Percentiles rank a stretch among this genome's conserved stretches.
phyloP scores from a whole-genome alignment of 2,113 vertebrate species.

The Istiophorus platypterus region DNA sequence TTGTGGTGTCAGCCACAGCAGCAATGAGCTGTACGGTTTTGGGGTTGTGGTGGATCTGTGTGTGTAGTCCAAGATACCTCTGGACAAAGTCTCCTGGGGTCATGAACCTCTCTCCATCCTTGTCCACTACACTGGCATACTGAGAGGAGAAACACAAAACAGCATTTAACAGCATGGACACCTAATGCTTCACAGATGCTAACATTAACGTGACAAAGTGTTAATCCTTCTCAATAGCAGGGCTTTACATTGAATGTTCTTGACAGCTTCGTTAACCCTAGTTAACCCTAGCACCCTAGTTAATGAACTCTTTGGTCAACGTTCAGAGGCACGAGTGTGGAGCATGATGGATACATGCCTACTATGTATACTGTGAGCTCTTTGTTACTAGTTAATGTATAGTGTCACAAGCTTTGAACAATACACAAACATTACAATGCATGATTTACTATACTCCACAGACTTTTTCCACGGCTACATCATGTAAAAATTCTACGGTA shows the following conservation, averaged over 20 bases:
- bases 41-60: slow-evolving; percentile 92
- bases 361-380: neutral
- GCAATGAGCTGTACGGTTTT: slow-evolving; percentile 95
- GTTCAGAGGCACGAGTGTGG: neutral
- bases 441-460: neutral
- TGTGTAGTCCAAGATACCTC: slow-evolving; percentile 93
- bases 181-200: neutral
- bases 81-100: slow-evolving; percentile 97
- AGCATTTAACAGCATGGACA: neutral
- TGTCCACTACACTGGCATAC: slow-evolving; percentile 92
- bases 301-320: neutral
- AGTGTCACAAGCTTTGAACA: neutral
- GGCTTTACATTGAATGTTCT: slow-evolving; percentile 14
- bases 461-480: neutral
- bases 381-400: slow-evolving; percentile 2
- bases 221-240: slow-evolving; percentile 10
- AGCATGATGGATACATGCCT: neutral
- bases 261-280: slow-evolving; percentile 7
- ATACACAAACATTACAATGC: no score
- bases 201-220: neutral
- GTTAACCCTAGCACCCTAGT: neutral
- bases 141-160: slow-evolving; percentile 57
- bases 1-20: slow-evolving; percentile 97
- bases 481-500: neutral
- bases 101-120: slow-evolving; percentile 96